Evolutionary conservation across 1,140 invertebrate species (phyloP), one percentile per base, ranked within the genome.

Genomic region (Zaprionus camerounensis): DNA sequence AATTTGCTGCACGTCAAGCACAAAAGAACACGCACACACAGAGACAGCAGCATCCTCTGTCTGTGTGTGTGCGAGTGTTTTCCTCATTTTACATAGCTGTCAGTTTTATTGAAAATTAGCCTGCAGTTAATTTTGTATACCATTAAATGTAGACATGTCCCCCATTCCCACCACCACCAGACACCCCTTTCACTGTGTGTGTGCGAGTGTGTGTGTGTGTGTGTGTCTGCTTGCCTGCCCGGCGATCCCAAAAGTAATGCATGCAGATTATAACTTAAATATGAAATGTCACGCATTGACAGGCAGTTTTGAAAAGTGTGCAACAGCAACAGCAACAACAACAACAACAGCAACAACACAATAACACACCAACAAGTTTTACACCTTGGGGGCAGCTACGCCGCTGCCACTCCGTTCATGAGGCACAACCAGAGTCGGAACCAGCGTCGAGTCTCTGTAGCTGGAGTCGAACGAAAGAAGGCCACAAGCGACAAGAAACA

Each of bases 261-360:
- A 90, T 90, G 85, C 85, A 90, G 85, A 91, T 90, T 90, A 90
- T 85, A 90, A 90, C 86, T 90, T 90, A 90, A 90, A 91, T 90
- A 90, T 90, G 85, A 90, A 90, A 90, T 90, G 85, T 90, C 85
- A 90, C 85, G 86, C 85, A 90, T 90, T 90, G 85, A 90, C 85
- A 90, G 86, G 79, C 85, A 90, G 81, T 90, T 88, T 90, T 90
- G 85, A 90, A 90, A 90, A 90, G 81, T 90, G 86, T 91, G 76
- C 85, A 88, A 55, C 81, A 84, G 51, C 80, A 78, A 56, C 55
- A 70, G 26, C 73, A 72, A 68, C 67, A 71, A 49, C 80, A 78
- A 56, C 44, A 70, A 34, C 73, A 72, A 68, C 67, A 71, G 41
- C 65, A 66, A 22, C 36, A 46, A 56, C 56, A 63, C 53, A 71